Conservation (phyloP, 1,140 invertebrate species). For the Pseudomyrmex flavicornis region DNA sequence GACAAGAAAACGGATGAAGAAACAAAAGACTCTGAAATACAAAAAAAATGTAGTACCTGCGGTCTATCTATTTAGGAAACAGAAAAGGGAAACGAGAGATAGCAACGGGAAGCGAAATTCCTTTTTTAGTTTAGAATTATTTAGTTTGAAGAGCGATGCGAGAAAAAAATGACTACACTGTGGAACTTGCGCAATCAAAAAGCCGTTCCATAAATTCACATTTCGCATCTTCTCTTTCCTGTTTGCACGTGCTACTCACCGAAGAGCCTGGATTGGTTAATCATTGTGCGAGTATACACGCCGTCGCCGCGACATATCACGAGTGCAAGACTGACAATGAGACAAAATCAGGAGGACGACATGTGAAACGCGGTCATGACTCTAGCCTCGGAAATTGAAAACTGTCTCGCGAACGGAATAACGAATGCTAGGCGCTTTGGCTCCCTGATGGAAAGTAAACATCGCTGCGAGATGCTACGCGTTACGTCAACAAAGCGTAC, state of each 20-base stretch:
- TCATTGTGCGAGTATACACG: conserved; percentile 48
- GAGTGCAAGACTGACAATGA: not conserved
- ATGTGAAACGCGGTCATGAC: conserved; percentile 54
- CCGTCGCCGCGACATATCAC: not conserved
- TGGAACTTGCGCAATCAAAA: conserved; percentile 65
- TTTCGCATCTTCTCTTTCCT: conserved; percentile 39
- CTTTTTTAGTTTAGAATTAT: conserved; percentile 54
- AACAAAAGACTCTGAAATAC: conserved; percentile 14
- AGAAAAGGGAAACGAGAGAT: not conserved
- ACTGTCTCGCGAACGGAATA: conserved; percentile 71
- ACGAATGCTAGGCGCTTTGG: conserved; percentile 64
- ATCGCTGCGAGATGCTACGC: conserved; percentile 46
- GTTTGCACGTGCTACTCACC: conserved; percentile 42
- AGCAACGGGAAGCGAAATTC: conserved; percentile 34
- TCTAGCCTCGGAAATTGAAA: conserved; percentile 71
- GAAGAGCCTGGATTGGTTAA: conserved; percentile 61
- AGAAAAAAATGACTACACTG: not conserved
- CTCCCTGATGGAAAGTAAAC: conserved; percentile 62
- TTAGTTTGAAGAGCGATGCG: conserved; percentile 55
- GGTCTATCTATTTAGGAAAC: conserved; percentile 1
- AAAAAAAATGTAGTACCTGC: conserved; percentile 52
- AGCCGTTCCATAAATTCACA: conserved; percentile 66
- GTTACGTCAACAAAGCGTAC: conserved; percentile 45
- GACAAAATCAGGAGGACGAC: conserved; percentile 51
- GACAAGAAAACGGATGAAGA: not conserved